These are phyloP conservation scores for Lepidonotus clava DNA, from an alignment of 2,888 invertebrate genomes.

Conservation along the genomic window DNA sequence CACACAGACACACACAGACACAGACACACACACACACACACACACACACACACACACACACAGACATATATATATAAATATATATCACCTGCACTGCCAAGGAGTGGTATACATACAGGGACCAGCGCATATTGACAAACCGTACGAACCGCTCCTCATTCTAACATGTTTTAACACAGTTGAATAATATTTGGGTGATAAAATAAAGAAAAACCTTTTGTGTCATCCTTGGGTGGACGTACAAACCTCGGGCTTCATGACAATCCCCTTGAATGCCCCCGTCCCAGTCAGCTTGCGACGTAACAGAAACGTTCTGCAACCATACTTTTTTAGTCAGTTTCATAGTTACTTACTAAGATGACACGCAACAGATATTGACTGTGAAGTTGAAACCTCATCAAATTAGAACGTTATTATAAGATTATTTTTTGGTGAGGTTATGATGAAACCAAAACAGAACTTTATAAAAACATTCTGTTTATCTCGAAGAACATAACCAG, in stretches of 20 bases:
- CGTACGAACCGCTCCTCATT: not conserved
- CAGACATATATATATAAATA: not conserved
- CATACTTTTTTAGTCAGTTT: too few relatives aligned
- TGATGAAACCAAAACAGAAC: too few relatives aligned
- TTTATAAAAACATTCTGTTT: too few relatives aligned
- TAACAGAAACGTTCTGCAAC: too few relatives aligned
- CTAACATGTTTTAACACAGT: not conserved
- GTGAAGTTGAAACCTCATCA: too few relatives aligned
- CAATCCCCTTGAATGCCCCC: too few relatives aligned
- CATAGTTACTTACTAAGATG: too few relatives aligned
- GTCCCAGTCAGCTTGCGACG: too few relatives aligned
- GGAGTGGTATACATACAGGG: not conserved
- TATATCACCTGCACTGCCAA: not conserved
- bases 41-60: not conserved
- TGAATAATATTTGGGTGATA: not conserved
- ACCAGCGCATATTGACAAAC: not conserved
- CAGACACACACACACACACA: not conserved
- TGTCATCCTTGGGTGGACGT: not conserved
- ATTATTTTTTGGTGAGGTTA: too few relatives aligned
- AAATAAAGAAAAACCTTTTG: not conserved
- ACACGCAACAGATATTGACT: too few relatives aligned
- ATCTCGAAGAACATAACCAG: too few relatives aligned
- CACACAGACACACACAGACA: not conserved
- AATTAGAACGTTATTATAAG: too few relatives aligned
- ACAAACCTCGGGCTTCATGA: not conserved